Evolutionary conservation across 2,888 invertebrate genomes (phyloP).

Genomic region (Leptinotarsa peninsularis): DNA sequence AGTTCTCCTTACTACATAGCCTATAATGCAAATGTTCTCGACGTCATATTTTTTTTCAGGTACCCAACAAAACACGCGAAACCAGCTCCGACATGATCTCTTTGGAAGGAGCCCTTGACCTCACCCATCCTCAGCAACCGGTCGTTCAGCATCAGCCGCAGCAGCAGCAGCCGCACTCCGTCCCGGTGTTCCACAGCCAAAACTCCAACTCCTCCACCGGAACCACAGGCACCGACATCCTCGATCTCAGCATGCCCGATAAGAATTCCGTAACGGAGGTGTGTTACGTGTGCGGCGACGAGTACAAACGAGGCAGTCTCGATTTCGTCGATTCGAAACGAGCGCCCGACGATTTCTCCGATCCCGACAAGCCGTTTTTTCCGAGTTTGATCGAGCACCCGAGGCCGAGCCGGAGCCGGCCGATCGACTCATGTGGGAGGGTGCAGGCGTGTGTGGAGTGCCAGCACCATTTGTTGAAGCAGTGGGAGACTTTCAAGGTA

Average conservation of each 20-base stretch:
- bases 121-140: constrained; percentile 66
- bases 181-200: constrained; percentile 60
- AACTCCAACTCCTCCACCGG: constrained; percentile 65
- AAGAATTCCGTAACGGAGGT: constrained; percentile 92
- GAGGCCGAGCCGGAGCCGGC: constrained; percentile 85
- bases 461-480: constrained; percentile 85
- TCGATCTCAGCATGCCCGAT: constrained; percentile 92
- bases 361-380: constrained; percentile 61
- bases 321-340: constrained; percentile 76
- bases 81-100: constrained; percentile 2
- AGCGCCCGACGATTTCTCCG: constrained; percentile 58
- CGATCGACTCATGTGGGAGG: constrained; percentile 82
- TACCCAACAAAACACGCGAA: constrained; percentile 6
- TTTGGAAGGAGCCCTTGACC: constrained; percentile 68
- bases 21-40: background rate
- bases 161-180: constrained; percentile 42
- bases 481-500: constrained; percentile 80
- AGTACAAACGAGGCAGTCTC: constrained; percentile 85
- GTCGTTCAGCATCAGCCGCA: constrained; percentile 7
- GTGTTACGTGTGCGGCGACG: constrained; percentile 91
- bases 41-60: background rate
- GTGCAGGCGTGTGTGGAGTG: constrained; percentile 87
- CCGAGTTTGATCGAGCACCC: constrained; percentile 79
- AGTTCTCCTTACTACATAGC: background rate
- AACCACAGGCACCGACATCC: constrained; percentile 82